Conservation (phyloP, 2,113 vertebrate species). For the Gnathonemus longibarbis region DNA sequence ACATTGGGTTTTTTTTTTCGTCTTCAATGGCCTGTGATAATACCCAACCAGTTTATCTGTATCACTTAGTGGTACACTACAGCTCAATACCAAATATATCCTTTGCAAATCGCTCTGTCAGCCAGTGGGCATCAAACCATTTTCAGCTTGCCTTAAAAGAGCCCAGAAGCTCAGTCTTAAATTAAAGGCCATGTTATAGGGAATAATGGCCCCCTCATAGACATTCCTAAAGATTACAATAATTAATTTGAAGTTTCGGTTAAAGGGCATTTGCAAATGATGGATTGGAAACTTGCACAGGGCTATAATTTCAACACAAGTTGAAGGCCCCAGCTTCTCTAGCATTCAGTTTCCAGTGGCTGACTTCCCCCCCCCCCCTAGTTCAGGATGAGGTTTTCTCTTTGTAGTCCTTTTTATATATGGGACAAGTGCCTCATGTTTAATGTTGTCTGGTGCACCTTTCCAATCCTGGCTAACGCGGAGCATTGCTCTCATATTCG, state of each 20-base stretch:
- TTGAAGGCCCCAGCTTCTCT: neutral
- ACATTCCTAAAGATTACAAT: neutral
- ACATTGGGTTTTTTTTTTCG: neutral
- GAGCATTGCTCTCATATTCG: neutral
- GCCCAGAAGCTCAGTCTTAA: neutral
- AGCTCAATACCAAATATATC: slow-evolving; percentile 64
- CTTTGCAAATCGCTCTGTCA: slow-evolving; percentile 29
- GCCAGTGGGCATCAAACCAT: neutral
- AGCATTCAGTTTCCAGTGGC: slow-evolving; percentile 14
- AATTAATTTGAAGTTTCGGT: neutral
- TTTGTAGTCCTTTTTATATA: neutral
- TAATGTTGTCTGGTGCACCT: slow-evolving; percentile 12
- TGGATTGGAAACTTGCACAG: slow-evolving; percentile 5
- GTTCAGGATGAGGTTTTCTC: neutral
- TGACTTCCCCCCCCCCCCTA: neutral
- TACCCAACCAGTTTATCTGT: slow-evolving; percentile 44
- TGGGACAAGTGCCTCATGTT: slow-evolving; percentile 17
- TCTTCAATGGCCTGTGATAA: slow-evolving; percentile 25
- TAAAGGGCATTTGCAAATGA: slow-evolving; percentile 3
- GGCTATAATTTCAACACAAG: neutral
- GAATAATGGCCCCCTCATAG: neutral
- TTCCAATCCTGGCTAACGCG: neutral
- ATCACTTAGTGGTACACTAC: slow-evolving; percentile 53
- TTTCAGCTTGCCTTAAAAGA: slow-evolving; percentile 9
- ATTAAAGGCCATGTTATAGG: neutral